phyloP scores from a whole-genome alignment of 23 tunicate genomes.

The Phallusia fumigata region DNA sequence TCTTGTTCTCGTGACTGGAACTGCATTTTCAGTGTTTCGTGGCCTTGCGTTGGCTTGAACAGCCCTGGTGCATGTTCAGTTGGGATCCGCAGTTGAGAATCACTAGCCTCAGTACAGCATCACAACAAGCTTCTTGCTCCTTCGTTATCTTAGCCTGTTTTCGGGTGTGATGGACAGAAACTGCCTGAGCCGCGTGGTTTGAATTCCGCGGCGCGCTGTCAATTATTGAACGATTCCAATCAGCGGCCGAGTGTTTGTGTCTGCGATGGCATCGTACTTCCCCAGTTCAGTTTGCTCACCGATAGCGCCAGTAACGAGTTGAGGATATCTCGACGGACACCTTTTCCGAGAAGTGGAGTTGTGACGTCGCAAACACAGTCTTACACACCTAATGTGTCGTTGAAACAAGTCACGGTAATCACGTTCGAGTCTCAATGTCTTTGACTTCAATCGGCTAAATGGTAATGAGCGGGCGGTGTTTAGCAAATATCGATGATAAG shows the following conservation, averaged over 20 bases:
- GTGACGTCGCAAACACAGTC: background rate
- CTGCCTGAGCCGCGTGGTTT: background rate
- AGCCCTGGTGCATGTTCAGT: no score
- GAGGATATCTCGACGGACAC: background rate
- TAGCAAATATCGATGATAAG: constrained; percentile 1
- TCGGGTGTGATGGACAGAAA: background rate
- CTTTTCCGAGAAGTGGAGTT: background rate
- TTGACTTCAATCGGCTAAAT: background rate
- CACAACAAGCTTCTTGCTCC: no score
- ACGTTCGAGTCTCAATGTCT: background rate
- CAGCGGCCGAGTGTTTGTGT: background rate
- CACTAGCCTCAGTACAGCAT: no score
- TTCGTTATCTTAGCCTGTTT: no score
- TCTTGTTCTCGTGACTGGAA: no score
- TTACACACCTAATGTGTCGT: background rate
- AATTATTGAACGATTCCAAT: constrained; percentile 6
- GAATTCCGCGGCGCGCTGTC: background rate
- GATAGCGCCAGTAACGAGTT: background rate
- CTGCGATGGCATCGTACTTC: background rate
- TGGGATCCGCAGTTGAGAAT: no score
- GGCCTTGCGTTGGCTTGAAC: no score
- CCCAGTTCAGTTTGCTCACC: background rate
- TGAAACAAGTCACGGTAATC: background rate
- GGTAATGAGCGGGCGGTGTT: background rate
- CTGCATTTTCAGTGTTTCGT: no score